Conservation (phyloP, 1,140 invertebrate genomes). For the Sitophilus oryzae region DNA sequence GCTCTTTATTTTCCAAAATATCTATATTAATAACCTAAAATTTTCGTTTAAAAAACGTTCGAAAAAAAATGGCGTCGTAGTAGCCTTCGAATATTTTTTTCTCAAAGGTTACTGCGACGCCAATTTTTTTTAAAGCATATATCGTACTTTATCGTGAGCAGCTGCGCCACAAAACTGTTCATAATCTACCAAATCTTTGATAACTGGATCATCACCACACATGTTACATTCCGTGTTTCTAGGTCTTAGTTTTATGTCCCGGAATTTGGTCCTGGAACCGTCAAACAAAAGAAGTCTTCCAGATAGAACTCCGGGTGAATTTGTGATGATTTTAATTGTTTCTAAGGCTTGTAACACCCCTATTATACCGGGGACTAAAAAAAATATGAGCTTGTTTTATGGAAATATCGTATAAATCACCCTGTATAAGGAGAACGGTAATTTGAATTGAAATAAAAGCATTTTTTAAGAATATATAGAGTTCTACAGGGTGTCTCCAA, state of each 20-base stretch:
- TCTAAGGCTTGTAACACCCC: slow-evolving; percentile 92
- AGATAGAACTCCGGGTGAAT: slow-evolving; percentile 58
- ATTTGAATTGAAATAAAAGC: too few species aligned
- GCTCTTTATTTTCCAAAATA: slow-evolving; percentile 23
- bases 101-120: too few species aligned
- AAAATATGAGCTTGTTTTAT: too few species aligned
- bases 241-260: slow-evolving; percentile 70
- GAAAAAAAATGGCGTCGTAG: too few species aligned
- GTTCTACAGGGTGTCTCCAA: too few species aligned
- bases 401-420: too few species aligned
- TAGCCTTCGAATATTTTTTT: too few species aligned
- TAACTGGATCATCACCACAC: slow-evolving; percentile 70
- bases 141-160: slow-evolving; percentile 65
- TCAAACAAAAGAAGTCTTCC: slow-evolving; percentile 82
- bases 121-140: too few species aligned
- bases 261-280: slow-evolving; percentile 66
- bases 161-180: slow-evolving; percentile 39
- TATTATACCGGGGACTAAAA: slow-evolving; percentile 75
- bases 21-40: slow-evolving; percentile 33
- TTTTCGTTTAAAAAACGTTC: too few species aligned
- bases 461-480: too few species aligned
- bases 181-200: slow-evolving; percentile 55
- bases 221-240: slow-evolving; percentile 63
- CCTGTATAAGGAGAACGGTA: too few species aligned
- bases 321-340: slow-evolving; percentile 80